phyloP scores from a whole-genome alignment of 2,113 vertebrate species.

The Zingel zingel region DNA sequence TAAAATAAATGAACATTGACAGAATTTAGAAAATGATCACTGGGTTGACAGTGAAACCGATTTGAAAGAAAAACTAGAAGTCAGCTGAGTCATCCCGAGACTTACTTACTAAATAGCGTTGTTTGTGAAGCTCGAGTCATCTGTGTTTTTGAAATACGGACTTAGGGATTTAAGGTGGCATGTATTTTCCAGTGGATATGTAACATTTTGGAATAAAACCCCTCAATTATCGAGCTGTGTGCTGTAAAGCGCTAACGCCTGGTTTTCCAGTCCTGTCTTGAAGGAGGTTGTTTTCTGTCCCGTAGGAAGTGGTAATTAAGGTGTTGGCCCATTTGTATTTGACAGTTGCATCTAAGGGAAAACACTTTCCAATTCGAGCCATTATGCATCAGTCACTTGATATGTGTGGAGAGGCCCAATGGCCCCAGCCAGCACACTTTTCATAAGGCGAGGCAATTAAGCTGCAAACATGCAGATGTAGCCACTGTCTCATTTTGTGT shows the following conservation, averaged over 20 bases:
- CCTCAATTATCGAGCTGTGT: conserved; percentile 68
- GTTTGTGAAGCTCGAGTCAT: conserved; percentile 54
- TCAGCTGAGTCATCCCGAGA: conserved; percentile 33
- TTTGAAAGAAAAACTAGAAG: conserved; percentile 46
- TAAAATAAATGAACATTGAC: conserved; percentile 25
- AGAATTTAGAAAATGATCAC: conserved; percentile 13
- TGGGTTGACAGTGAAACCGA: neutral
- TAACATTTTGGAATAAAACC: conserved; percentile 67
- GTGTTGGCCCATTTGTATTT: conserved; percentile 63
- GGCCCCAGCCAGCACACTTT: conserved; percentile 28
- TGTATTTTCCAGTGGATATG: conserved; percentile 70
- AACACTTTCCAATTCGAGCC: conserved; percentile 67
- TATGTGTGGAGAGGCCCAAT: conserved; percentile 33
- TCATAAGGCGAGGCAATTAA: conserved; percentile 18
- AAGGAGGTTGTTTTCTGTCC: conserved; percentile 61
- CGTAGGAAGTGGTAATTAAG: conserved; percentile 65
- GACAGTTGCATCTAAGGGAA: conserved; percentile 63
- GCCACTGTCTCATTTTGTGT: conserved; percentile 24
- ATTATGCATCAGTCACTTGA: conserved; percentile 65
- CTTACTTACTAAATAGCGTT: conserved; percentile 22
- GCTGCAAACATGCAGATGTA: conserved; percentile 34
- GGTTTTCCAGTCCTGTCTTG: conserved; percentile 65
- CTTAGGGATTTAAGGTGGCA: conserved; percentile 60
- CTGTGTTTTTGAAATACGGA: conserved; percentile 42
- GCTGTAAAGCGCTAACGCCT: conserved; percentile 56